Evolutionary conservation across 1,140 invertebrate species (phyloP).

Genomic region (Coelopa frigida): DNA sequence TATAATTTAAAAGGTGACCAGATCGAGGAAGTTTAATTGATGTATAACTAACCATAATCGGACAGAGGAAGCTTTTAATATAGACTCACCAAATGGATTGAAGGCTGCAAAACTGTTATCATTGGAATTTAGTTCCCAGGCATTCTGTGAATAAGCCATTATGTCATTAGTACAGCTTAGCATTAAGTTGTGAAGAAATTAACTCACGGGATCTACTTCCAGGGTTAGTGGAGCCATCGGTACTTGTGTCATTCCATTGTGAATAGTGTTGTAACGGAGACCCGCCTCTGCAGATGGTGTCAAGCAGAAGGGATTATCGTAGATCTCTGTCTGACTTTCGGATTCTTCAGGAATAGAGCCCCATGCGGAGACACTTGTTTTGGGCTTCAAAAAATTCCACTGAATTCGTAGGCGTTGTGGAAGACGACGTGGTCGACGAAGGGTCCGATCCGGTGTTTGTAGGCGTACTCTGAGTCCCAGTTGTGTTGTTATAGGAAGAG

Average conservation of each 20-base stretch:
- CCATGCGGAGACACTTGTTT: no score
- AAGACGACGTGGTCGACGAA: slow-evolving; percentile 18
- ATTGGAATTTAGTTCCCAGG: slow-evolving; percentile 50
- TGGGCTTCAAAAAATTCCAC: no score
- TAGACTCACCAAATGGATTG: no score
- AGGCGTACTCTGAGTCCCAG: slow-evolving; percentile 23
- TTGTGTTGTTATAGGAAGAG: background rate
- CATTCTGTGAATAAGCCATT: slow-evolving; percentile 46
- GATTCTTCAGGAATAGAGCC: slow-evolving; percentile 36
- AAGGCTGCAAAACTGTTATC: background rate
- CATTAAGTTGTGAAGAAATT: slow-evolving; percentile 9
- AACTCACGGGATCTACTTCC: slow-evolving; percentile 60
- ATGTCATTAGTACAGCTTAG: background rate
- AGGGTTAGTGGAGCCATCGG: slow-evolving; percentile 41
- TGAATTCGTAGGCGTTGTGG: slow-evolving; percentile 27
- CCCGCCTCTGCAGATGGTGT: slow-evolving; percentile 29
- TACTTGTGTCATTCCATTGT: slow-evolving; percentile 29
- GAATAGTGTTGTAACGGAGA: slow-evolving; percentile 33
- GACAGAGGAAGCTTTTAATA: no score
- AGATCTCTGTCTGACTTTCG: no score
- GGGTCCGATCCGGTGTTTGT: slow-evolving; percentile 28
- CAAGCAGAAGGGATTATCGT: slow-evolving; percentile 23
- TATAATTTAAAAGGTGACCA: no score
- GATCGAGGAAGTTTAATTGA: no score
- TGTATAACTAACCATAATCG: no score